These are phyloP conservation scores for Martes martes DNA, from an alignment of 2,113 vertebrate species.

Conservation along the genomic window DNA sequence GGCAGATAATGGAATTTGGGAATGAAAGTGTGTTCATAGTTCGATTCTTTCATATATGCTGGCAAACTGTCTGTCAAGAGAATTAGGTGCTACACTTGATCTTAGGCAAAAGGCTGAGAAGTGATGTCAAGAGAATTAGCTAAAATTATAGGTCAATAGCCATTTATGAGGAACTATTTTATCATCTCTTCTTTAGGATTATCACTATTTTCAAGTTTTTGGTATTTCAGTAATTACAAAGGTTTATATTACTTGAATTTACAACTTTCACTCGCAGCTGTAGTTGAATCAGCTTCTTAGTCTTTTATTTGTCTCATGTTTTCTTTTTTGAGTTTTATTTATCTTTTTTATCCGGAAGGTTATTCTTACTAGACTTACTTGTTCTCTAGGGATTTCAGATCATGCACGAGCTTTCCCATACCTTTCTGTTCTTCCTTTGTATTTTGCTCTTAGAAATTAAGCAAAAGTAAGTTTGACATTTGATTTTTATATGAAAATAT, in stretches of 20 bases:
- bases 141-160: neutral
- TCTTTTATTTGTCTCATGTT: neutral
- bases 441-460: neutral
- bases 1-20: slow-evolving; percentile 1
- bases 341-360: neutral
- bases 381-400: neutral
- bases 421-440: neutral
- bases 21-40: neutral
- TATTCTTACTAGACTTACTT: neutral
- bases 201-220: neutral
- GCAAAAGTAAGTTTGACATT: neutral
- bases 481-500: neutral
- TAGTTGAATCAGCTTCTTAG: neutral
- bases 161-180: neutral
- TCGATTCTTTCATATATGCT: neutral
- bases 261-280: neutral
- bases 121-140: neutral
- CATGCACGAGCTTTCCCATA: neutral
- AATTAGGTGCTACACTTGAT: neutral
- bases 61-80: neutral
- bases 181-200: neutral
- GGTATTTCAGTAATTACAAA: neutral
- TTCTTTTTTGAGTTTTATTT: neutral
- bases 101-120: too few relatives aligned
- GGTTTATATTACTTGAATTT: neutral